Evolutionary conservation across 2,888 invertebrate species (phyloP).

Genomic region (Aphidius colemani): DNA sequence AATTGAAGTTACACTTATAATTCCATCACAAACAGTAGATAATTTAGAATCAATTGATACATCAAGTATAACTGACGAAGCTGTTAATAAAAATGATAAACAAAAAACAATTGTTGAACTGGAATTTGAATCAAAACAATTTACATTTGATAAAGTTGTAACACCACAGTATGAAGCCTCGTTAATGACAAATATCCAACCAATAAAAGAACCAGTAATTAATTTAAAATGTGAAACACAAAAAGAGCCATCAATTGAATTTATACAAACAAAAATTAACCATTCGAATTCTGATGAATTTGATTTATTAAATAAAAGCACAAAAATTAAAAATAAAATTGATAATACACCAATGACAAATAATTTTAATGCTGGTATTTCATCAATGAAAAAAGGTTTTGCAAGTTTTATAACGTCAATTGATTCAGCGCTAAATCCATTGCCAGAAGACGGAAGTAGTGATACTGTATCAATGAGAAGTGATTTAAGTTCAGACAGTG

Average conservation of each 20-base stretch:
- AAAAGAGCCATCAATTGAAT: conserved; percentile 12
- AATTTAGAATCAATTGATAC: conserved; percentile 86
- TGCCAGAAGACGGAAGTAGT: conserved; percentile 74
- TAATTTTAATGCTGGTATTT: conserved; percentile 65
- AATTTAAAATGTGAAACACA: neutral
- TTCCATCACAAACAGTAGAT: conserved; percentile 80
- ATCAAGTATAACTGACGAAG: conserved; percentile 80
- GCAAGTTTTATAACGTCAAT: conserved; percentile 82
- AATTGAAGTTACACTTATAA: conserved; percentile 84
- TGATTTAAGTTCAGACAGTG: conserved; percentile 87
- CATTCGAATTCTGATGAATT: conserved; percentile 10
- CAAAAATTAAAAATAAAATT: conserved; percentile 31
- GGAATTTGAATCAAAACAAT: conserved; percentile 50
- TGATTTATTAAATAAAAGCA: conserved; percentile 7
- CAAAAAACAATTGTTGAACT: conserved; percentile 38
- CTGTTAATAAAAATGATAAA: conserved; percentile 48
- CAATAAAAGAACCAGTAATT: conserved; percentile 47
- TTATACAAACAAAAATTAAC: conserved; percentile 11
- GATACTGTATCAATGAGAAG: conserved; percentile 78
- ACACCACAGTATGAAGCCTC: conserved; percentile 58
- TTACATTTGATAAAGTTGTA: conserved; percentile 50
- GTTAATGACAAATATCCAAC: conserved; percentile 41
- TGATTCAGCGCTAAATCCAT: conserved; percentile 77
- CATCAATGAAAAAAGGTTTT: conserved; percentile 83
- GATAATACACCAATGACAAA: conserved; percentile 52